These are phyloP conservation scores for Philereme vetulata DNA, from an alignment of 2,888 invertebrate genomes.

Conservation along the genomic window DNA sequence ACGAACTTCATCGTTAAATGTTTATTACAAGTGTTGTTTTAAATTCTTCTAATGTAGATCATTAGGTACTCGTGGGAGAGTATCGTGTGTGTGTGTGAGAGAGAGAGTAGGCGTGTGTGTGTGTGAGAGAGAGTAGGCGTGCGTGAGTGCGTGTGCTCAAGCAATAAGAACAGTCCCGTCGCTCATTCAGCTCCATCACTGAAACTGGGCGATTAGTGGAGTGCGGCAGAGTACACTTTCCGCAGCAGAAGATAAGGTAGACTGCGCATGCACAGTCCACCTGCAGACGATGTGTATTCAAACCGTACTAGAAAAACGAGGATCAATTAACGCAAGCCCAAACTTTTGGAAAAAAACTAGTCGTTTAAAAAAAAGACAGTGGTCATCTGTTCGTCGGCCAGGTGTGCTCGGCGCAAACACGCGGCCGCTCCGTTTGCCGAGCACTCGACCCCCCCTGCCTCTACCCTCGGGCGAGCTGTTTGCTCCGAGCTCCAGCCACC, in stretches of 20 bases:
- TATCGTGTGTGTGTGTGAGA: background rate
- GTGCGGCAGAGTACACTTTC: conserved; percentile 3
- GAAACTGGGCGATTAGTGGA: conserved; percentile 1
- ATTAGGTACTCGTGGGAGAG: background rate
- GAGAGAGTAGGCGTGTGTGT: background rate
- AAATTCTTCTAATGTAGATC: too few species aligned
- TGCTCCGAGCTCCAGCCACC: conserved; percentile 39
- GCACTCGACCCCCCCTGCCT: conserved; percentile 39
- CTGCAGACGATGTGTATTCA: conserved; percentile 50
- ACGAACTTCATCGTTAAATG: background rate
- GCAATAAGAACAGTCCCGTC: background rate
- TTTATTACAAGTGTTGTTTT: too few species aligned
- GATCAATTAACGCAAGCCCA: conserved; percentile 62
- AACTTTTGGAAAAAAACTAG: conserved; percentile 61
- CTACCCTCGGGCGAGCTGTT: conserved; percentile 21
- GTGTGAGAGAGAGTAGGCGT: background rate
- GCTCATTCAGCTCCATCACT: conserved; percentile 9
- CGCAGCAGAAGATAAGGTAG: background rate
- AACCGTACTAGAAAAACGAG: conserved; percentile 60
- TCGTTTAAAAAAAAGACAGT: conserved; percentile 61
- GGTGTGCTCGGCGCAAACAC: conserved; percentile 51
- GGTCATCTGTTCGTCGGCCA: conserved; percentile 39
- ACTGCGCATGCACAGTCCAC: conserved; percentile 22
- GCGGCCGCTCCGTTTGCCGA: conserved; percentile 46
- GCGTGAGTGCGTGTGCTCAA: background rate